These are phyloP conservation scores for Phrixothrix hirtus DNA, from an alignment of 2,888 invertebrate genomes.

Conservation along the genomic window DNA sequence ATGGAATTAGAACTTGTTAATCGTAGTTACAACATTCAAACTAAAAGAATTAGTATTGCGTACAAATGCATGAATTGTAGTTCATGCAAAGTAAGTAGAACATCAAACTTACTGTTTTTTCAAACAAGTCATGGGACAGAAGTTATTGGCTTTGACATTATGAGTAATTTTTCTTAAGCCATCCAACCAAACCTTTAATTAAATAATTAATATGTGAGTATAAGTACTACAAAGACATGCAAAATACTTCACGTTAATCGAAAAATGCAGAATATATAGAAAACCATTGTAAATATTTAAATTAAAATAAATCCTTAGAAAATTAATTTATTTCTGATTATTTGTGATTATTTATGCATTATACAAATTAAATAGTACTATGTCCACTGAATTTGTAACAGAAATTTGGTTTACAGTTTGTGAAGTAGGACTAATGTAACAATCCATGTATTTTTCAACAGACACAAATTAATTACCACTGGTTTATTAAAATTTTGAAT, in stretches of 20 bases:
- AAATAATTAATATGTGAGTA: slow-evolving; percentile 31
- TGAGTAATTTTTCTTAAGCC: slow-evolving; percentile 93
- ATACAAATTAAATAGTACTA: no score
- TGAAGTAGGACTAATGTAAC: background rate
- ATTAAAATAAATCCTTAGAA: no score
- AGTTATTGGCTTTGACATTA: slow-evolving; percentile 98
- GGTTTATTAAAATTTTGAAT: no score
- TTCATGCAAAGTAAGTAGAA: slow-evolving; percentile 34
- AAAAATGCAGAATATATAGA: no score
- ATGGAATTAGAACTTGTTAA: background rate
- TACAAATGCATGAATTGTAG: slow-evolving; percentile 17
- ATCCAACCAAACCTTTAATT: slow-evolving; percentile 90
- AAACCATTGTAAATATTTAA: no score
- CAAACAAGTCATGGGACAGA: slow-evolving; percentile 97
- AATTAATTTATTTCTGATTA: no score
- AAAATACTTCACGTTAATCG: slow-evolving; percentile 5
- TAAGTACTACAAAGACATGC: slow-evolving; percentile 26
- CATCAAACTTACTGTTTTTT: slow-evolving; percentile 94
- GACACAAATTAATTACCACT: no score
- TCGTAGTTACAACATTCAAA: background rate
- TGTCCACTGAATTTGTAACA: no score
- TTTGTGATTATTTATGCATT: no score
- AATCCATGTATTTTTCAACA: no score
- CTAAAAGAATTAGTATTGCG: slow-evolving; percentile 14
- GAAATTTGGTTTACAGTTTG: slow-evolving; percentile 5